phyloP scores from a whole-genome alignment of 2,113 vertebrate species.

The Siniperca chuatsi region DNA sequence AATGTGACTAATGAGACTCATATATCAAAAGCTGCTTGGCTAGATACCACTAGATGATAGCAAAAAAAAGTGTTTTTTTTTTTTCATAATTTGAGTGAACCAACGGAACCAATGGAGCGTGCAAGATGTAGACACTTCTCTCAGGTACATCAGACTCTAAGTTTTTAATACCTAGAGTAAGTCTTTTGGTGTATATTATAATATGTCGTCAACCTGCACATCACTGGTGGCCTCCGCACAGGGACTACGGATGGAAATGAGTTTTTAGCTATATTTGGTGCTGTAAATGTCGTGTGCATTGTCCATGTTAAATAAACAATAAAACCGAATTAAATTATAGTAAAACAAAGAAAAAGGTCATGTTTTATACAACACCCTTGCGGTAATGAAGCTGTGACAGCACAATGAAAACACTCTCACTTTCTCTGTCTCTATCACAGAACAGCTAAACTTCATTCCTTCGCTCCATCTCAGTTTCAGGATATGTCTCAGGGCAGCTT shows the following conservation, averaged over 20 bases:
- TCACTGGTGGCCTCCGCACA: neutral
- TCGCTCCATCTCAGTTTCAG: conserved; percentile 38
- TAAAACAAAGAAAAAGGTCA: neutral
- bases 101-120: neutral
- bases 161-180: neutral
- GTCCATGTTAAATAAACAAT: neutral
- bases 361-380: neutral
- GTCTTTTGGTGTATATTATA: neutral
- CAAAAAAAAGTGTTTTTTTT: neutral
- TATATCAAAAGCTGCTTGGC: neutral
- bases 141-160: neutral
- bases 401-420: neutral
- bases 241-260: neutral
- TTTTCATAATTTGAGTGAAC: neutral
- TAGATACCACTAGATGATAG: neutral
- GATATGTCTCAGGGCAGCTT: conserved; percentile 58
- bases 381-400: neutral
- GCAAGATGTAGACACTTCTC: neutral
- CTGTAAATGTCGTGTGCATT: neutral
- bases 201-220: neutral
- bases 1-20: neutral
- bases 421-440: conserved; percentile 37
- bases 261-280: neutral
- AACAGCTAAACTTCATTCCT: conserved; percentile 30
- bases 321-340: neutral